Base-by-base conservation (phyloP, 2,888 invertebrate species). In the Keiferia lycopersicella region DNA sequence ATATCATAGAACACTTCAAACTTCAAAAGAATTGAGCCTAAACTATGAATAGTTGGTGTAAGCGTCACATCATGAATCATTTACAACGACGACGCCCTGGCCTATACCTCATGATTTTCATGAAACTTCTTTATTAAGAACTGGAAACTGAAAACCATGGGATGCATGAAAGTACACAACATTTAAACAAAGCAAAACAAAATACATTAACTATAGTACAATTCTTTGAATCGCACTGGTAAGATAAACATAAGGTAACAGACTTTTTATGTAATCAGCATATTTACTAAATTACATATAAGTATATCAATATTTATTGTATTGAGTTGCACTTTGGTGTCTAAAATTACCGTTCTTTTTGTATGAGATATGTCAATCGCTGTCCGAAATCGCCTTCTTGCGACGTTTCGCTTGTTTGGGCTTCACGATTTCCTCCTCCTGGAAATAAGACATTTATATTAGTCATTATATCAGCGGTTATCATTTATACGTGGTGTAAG, bases 371-470 rank as follows among this genome's bases (percentile, higher is more conserved):
- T 91, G 95, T 97, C 96, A 98, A 94, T 98, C 98, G 90, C 97
- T 98, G 89, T 98, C 98, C 71, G 96, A 97, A 83, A 96, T 95
- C 65, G 96, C 95, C 93, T 96, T 96, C 95, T 97, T 97, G 88
- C 98, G 94, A 83, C 97, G 96, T 88, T 98, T 98, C 68, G 96
- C 95, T 88, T 96, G 96, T 88, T 97, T 97, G 76, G 96, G 96
- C 89, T 97, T 97, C 26, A 96, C 95, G 81, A 97, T 95, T 91
- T 97, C 97, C 88, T 98, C 98, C 83, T 98, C 96, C 95, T 96
- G 88, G 45, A 91, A 92, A 73, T 73, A 71, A 18, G 34, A 34
- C 1, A 56, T 14, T 14, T 30, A 30, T 30, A 30, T 30, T 20
- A 14, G 11, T 50, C 26, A 26, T 26, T 4, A 26, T 50, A 41